Evolutionary conservation across 1,140 invertebrate species (phyloP).

Genomic region (Scaptomyza montana): DNA sequence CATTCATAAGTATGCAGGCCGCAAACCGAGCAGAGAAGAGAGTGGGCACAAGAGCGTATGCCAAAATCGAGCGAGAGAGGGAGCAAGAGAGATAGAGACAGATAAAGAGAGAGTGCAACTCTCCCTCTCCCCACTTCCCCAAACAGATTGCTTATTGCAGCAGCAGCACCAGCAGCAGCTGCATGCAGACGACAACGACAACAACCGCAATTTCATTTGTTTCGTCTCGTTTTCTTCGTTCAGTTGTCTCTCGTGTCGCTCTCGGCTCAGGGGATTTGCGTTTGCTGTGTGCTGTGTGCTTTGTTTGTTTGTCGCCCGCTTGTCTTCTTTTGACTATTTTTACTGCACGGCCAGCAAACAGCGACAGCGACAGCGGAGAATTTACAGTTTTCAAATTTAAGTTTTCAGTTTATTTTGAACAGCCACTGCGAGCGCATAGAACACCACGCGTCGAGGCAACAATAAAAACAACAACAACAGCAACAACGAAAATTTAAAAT

Average conservation of each 20-base stretch:
- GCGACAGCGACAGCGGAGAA: constrained; percentile 51
- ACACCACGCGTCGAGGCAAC: constrained; percentile 47
- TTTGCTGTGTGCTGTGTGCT: neutral
- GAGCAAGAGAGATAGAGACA: neutral
- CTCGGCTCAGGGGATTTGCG: constrained; percentile 2
- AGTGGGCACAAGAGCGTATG: neutral
- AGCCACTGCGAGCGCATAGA: constrained; percentile 73
- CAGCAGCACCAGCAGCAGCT: constrained; percentile 27
- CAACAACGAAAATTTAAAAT: constrained; percentile 5
- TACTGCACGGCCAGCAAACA: constrained; percentile 24
- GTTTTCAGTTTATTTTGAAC: constrained; percentile 76
- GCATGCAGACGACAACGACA: constrained; percentile 30
- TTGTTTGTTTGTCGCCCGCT: constrained; percentile 10
- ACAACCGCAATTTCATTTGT: constrained; percentile 4
- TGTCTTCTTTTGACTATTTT: constrained; percentile 70
- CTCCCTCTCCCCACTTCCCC: too few relatives aligned
- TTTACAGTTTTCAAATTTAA: constrained; percentile 45
- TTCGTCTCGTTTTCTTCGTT: constrained; percentile 5
- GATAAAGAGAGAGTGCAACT: neutral
- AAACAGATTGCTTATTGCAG: neutral
- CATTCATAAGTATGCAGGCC: constrained; percentile 73
- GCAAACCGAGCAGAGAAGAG: constrained; percentile 3
- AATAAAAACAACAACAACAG: neutral
- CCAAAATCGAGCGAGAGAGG: too few relatives aligned
- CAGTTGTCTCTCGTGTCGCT: constrained; percentile 5